A percentile compares a stretch with the other conserved stretches of the same genome.
Conservation (phyloP, 2,888 invertebrate species). For the Pollenia labialis region DNA sequence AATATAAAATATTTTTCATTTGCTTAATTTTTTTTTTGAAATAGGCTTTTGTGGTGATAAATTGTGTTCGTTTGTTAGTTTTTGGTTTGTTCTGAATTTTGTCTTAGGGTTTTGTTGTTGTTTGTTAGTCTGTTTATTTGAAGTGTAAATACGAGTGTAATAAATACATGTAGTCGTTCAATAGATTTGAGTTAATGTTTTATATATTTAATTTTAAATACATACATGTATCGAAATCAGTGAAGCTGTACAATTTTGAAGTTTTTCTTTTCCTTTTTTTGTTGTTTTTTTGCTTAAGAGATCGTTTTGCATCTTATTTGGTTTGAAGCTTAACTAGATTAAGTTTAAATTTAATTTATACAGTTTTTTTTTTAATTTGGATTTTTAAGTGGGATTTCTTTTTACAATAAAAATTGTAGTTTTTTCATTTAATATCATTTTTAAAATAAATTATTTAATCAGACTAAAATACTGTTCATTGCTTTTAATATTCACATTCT, state of each 20-base stretch:
- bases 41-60: conserved; percentile 69
- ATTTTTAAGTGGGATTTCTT: conserved; percentile 48
- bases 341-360: conserved; percentile 43
- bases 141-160: conserved; percentile 58
- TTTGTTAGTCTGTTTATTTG: background rate
- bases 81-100: conserved; percentile 53
- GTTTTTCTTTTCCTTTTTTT: conserved; percentile 9
- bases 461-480: conserved; percentile 82
- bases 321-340: conserved; percentile 73
- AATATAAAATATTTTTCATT: conserved; percentile 55
- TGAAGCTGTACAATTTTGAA: conserved; percentile 66
- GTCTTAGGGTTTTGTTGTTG: conserved; percentile 25
- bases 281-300: conserved; percentile 21
- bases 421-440: conserved; percentile 40
- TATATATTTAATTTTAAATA: conserved; percentile 34
- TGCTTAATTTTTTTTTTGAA: conserved; percentile 23
- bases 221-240: conserved; percentile 64
- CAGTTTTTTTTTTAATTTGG: conserved; percentile 37
- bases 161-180: conserved; percentile 48
- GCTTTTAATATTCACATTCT: conserved; percentile 83
- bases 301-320: conserved; percentile 26
- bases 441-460: conserved; percentile 62
- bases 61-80: conserved; percentile 60
- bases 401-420: conserved; percentile 33
- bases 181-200: conserved; percentile 41